phyloP scores from a whole-genome alignment of 2,113 vertebrate species.

The Melanerpes aurifrons region DNA sequence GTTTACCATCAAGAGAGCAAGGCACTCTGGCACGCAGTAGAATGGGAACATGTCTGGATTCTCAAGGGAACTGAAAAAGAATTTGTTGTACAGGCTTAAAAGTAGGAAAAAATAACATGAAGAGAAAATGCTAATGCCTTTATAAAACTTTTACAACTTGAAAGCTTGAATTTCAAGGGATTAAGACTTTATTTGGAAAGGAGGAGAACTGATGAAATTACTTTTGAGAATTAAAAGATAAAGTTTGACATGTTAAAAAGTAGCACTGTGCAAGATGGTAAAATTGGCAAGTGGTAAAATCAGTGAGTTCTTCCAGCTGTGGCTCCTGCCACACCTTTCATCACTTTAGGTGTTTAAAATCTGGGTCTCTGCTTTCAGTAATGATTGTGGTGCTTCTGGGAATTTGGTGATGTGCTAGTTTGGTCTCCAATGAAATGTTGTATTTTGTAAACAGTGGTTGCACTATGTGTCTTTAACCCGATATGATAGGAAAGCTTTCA shows the following conservation, averaged over 20 bases:
- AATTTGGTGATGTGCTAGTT: not conserved
- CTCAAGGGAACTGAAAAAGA: constrained; percentile 7
- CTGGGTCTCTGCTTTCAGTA: not conserved
- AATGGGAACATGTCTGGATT: not conserved
- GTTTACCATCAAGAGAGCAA: not conserved
- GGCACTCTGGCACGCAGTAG: not conserved
- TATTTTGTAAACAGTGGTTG: not conserved
- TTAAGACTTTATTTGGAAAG: not conserved
- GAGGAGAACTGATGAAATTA: not conserved
- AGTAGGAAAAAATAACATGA: not conserved
- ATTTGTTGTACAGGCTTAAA: not conserved
- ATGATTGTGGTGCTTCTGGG: not conserved
- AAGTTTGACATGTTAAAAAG: not conserved
- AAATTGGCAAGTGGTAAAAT: not conserved
- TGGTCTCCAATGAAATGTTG: not conserved
- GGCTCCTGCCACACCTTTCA: not conserved
- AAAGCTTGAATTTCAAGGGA: not conserved
- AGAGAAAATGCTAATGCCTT: not conserved
- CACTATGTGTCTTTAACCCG: not conserved
- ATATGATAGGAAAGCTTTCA: not conserved
- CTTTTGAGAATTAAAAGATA: not conserved
- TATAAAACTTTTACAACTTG: not conserved
- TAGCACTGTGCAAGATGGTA: not conserved
- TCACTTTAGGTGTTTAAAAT: not conserved
- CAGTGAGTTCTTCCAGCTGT: not conserved